phyloP scores from a whole-genome alignment of 2,888 invertebrate genomes.

The Drosophila meridionalis region DNA sequence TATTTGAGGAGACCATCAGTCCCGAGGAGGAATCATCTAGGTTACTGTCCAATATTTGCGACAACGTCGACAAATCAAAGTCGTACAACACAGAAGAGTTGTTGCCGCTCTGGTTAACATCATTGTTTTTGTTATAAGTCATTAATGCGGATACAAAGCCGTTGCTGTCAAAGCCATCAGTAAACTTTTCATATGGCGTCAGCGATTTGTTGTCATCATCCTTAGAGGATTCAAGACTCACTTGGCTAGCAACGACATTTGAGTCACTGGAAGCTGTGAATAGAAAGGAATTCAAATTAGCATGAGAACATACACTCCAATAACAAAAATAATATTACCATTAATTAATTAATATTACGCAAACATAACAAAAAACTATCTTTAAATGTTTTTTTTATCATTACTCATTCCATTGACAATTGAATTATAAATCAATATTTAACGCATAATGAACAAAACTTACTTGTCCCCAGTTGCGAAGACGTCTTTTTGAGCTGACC shows the following conservation, averaged over 20 bases:
- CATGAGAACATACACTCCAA: no score
- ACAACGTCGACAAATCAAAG: slow-evolving; percentile 70
- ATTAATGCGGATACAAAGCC: slow-evolving; percentile 81
- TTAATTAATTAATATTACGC: no score
- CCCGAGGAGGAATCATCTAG: slow-evolving; percentile 60
- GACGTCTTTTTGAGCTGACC: slow-evolving; percentile 67
- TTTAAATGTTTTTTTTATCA: no score
- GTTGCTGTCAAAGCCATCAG: slow-evolving; percentile 83
- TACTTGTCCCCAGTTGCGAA: slow-evolving; percentile 59
- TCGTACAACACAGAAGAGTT: slow-evolving; percentile 73
- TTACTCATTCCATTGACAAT: no score
- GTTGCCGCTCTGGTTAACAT: slow-evolving; percentile 57
- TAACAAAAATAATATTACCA: no score
- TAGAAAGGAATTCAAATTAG: background rate
- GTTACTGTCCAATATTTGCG: slow-evolving; percentile 69
- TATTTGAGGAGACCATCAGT: slow-evolving; percentile 63
- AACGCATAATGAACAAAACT: slow-evolving; percentile 8
- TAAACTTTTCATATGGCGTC: slow-evolving; percentile 81
- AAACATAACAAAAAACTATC: no score
- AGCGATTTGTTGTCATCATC: slow-evolving; percentile 78
- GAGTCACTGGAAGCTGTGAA: slow-evolving; percentile 58
- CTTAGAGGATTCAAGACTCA: slow-evolving; percentile 65
- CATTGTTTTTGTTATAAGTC: slow-evolving; percentile 72
- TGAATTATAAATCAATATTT: no score
- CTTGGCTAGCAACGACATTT: slow-evolving; percentile 63